Evolutionary conservation across 2,888 invertebrate species (phyloP).

Genomic region (Colletes collaris): DNA sequence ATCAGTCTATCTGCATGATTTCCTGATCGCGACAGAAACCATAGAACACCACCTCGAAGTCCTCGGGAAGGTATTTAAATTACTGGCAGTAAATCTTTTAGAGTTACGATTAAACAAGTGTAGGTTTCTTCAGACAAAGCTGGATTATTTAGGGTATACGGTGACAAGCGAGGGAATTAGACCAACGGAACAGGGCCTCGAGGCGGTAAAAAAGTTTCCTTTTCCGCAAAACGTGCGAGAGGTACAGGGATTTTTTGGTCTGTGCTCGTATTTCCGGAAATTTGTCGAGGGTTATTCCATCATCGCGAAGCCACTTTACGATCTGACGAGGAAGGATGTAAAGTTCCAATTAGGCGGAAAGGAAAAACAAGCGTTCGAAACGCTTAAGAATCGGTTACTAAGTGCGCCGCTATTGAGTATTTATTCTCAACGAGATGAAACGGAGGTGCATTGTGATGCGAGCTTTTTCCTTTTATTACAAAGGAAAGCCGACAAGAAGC

Average conservation of each 20-base stretch:
- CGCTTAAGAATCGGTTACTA: background rate
- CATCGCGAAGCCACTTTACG: slow-evolving; percentile 9
- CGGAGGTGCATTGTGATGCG: slow-evolving; percentile 21
- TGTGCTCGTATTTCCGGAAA: slow-evolving; percentile 6
- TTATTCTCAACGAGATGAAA: background rate
- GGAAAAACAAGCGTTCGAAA: background rate
- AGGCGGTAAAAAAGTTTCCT: slow-evolving; percentile 4
- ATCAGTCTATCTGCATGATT: slow-evolving; percentile 66
- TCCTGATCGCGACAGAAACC: slow-evolving; percentile 56
- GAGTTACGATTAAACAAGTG: slow-evolving; percentile 70
- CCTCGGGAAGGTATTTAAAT: slow-evolving; percentile 58
- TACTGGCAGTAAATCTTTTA: slow-evolving; percentile 52
- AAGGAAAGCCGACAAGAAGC: background rate
- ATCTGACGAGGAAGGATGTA: background rate
- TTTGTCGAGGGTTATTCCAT: background rate
- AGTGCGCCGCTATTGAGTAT: background rate
- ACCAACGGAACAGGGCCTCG: background rate
- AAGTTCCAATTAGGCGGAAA: background rate
- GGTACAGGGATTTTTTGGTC: slow-evolving; percentile 5
- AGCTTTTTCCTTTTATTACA: background rate
- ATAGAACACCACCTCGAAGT: slow-evolving; percentile 55
- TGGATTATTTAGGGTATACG: slow-evolving; percentile 45
- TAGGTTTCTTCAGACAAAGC: slow-evolving; percentile 37
- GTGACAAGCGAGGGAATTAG: background rate
- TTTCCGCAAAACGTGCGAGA: background rate